These are phyloP conservation scores for Sebastes oblongus DNA, from an alignment of 2,797 vertebrate species.

Conservation along the genomic window DNA sequence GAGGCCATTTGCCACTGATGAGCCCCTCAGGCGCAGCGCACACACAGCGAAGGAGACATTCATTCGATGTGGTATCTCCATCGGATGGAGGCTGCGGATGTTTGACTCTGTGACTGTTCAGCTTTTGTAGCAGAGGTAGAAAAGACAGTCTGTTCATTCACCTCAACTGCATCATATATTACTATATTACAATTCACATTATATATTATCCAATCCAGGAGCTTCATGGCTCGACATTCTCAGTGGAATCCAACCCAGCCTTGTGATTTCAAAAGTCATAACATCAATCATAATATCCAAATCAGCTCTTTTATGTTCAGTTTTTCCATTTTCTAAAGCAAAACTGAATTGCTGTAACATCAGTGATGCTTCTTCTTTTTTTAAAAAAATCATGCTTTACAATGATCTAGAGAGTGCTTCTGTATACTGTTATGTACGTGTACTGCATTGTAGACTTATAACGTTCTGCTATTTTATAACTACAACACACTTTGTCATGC, in stretches of 20 bases:
- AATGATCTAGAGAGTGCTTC: not conserved
- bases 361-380: not conserved
- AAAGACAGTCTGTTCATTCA: slow-evolving; percentile 27
- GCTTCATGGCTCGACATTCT: not conserved
- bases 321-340: not conserved
- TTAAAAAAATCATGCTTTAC: not conserved
- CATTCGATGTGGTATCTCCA: slow-evolving; percentile 31
- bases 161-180: not conserved
- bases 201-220: slow-evolving; percentile 9
- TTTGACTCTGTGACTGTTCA: not conserved
- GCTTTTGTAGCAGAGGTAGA: slow-evolving; percentile 14
- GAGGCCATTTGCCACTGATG: slow-evolving; percentile 58
- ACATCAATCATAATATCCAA: not conserved
- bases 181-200: not conserved
- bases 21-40: slow-evolving; percentile 43
- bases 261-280: not conserved
- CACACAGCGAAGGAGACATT: slow-evolving; percentile 34
- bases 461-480: not conserved
- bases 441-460: not conserved
- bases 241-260: not conserved
- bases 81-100: slow-evolving; percentile 4
- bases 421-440: not conserved
- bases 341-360: not conserved
- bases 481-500: not conserved
- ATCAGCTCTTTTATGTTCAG: not conserved